A percentile compares a stretch with the other conserved stretches of the same genome.
Conservation (phyloP, 2,888 invertebrate genomes). For the Cephus pulcher region DNA sequence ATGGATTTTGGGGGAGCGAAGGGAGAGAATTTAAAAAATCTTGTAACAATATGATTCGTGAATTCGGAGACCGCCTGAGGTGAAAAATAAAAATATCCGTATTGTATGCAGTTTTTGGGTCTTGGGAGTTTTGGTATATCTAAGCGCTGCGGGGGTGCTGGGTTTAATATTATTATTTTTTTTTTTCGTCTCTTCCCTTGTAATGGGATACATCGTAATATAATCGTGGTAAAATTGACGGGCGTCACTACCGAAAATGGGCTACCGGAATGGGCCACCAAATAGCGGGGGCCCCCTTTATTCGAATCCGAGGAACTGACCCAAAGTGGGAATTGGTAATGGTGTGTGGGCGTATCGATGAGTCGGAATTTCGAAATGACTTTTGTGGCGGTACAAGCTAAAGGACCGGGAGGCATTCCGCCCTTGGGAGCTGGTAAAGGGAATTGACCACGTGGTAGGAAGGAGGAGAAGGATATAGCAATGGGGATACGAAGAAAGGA, state of each 20-base stretch:
- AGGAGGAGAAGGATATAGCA: background rate
- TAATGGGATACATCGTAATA: background rate
- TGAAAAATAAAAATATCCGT: background rate
- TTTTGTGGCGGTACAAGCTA: background rate
- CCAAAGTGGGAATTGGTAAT: background rate
- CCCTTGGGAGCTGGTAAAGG: background rate
- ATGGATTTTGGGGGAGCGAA: background rate
- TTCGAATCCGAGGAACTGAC: background rate
- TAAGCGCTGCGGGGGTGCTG: background rate
- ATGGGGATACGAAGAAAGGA: background rate
- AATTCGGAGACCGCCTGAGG: background rate
- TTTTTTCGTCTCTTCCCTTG: background rate
- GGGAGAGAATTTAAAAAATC: background rate
- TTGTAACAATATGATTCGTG: background rate
- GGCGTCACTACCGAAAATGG: conserved; percentile 15
- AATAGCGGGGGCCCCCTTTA: background rate
- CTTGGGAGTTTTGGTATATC: background rate
- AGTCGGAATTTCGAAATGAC: background rate
- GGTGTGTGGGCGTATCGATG: background rate
- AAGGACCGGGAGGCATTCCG: background rate
- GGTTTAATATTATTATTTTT: background rate
- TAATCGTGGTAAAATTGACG: conserved; percentile 7
- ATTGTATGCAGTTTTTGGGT: background rate
- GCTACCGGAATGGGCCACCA: conserved; percentile 5
- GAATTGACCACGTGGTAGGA: background rate